These are phyloP conservation scores for Colletes latitarsis DNA, from an alignment of 1,140 invertebrate species.

Conservation along the genomic window DNA sequence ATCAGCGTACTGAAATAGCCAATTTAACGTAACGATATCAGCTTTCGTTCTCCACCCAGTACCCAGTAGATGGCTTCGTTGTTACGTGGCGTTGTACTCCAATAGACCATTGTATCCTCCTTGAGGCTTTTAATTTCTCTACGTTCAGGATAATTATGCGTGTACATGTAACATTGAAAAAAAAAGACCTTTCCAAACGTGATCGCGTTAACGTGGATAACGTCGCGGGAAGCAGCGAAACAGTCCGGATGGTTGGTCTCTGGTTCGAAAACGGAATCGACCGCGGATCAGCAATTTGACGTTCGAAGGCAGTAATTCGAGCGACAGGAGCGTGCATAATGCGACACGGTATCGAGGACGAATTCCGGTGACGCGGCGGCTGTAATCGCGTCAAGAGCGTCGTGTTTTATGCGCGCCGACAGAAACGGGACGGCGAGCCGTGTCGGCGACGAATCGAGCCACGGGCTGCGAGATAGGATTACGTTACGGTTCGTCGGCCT, in stretches of 20 bases:
- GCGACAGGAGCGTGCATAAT: conserved; percentile 38
- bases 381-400: conserved; percentile 45
- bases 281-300: neutral
- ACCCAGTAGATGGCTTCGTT: no score
- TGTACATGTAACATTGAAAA: no score
- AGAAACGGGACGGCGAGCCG: conserved; percentile 32
- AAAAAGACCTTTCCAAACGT: no score
- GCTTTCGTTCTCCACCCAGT: no score
- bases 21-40: no score
- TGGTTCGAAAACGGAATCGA: neutral
- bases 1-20: no score
- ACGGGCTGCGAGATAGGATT: conserved; percentile 44
- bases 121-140: no score
- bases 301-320: conserved; percentile 19
- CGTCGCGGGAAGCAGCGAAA: neutral
- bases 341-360: conserved; percentile 5
- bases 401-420: conserved; percentile 42
- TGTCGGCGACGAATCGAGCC: conserved; percentile 37
- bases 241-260: neutral
- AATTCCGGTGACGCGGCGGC: neutral
- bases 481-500: conserved; percentile 45
- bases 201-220: no score
- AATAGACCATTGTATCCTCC: no score
- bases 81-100: no score
- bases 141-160: no score